Percentiles rank a stretch among this genome's conserved stretches.
phyloP scores from a whole-genome alignment of 2,797 vertebrate species.

The Lutra lutra region DNA sequence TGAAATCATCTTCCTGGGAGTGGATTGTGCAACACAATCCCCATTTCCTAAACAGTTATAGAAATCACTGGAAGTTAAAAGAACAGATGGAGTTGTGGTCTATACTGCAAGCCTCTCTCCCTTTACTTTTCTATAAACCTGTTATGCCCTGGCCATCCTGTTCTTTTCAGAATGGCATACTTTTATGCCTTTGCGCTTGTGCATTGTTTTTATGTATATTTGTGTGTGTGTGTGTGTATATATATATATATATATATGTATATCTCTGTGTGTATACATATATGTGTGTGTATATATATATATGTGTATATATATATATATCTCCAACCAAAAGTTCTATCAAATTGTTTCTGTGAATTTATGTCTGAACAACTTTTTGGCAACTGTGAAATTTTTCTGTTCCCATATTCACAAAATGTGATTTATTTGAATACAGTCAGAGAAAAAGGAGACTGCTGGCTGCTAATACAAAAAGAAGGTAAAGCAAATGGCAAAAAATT shows the following conservation, averaged over 20 bases:
- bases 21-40: background rate
- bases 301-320: background rate
- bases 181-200: background rate
- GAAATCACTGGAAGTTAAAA: background rate
- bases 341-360: slow-evolving; percentile 9
- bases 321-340: background rate
- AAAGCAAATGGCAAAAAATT: slow-evolving; percentile 17
- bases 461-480: slow-evolving; percentile 44
- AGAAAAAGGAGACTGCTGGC: slow-evolving; percentile 27
- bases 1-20: background rate
- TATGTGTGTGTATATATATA: background rate
- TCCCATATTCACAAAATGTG: background rate
- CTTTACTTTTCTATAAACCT: background rate
- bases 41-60: background rate
- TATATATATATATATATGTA: accelerated
- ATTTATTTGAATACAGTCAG: slow-evolving; percentile 29
- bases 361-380: slow-evolving; percentile 45
- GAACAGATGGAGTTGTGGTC: background rate
- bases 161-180: background rate
- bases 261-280: background rate
- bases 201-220: background rate
- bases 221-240: background rate
- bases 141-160: background rate
- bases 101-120: background rate
- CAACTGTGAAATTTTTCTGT: slow-evolving; percentile 49